phyloP scores from a whole-genome alignment of 1,140 invertebrate species.

The Drosophila pseudoobscura region DNA sequence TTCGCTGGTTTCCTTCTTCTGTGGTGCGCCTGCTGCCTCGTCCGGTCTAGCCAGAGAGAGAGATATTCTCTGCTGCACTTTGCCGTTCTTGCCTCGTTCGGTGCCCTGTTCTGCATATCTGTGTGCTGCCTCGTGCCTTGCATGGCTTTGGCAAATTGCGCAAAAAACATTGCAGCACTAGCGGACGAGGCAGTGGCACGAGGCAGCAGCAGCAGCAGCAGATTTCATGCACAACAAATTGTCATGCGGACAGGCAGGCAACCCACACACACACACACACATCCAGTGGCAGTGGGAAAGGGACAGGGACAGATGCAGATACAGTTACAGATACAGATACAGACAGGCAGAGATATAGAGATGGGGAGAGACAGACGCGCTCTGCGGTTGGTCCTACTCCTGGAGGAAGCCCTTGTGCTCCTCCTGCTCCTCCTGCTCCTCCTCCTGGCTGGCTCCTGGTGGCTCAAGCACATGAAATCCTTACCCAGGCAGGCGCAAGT shows the following conservation, averaged over 20 bases:
- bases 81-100: conserved; percentile 22
- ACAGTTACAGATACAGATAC: too few relatives aligned
- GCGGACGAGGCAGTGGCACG: not conserved
- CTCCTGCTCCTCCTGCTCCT: not conserved
- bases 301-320: conserved; percentile 2
- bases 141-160: conserved; percentile 78
- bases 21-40: too few relatives aligned
- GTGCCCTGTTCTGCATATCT: conserved; percentile 63
- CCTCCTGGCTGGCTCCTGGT: not conserved
- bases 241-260: conserved; percentile 77
- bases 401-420: conserved; percentile 9
- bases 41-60: too few relatives aligned
- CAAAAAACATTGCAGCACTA: conserved; percentile 65
- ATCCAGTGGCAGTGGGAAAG: not conserved
- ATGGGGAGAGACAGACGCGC: conserved; percentile 13
- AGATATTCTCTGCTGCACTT: conserved; percentile 8
- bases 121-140: conserved; percentile 68
- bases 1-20: too few relatives aligned
- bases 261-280: conserved; percentile 38
- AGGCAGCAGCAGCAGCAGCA: conserved; percentile 32
- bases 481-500: conserved; percentile 76
- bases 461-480: conserved; percentile 79
- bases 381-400: conserved; percentile 70
- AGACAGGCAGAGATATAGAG: too few relatives aligned
- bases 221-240: conserved; percentile 81